Percentiles rank a stretch among this genome's conserved stretches.
phyloP scores from a whole-genome alignment of 2,797 vertebrate species.

The Masticophis lateralis region DNA sequence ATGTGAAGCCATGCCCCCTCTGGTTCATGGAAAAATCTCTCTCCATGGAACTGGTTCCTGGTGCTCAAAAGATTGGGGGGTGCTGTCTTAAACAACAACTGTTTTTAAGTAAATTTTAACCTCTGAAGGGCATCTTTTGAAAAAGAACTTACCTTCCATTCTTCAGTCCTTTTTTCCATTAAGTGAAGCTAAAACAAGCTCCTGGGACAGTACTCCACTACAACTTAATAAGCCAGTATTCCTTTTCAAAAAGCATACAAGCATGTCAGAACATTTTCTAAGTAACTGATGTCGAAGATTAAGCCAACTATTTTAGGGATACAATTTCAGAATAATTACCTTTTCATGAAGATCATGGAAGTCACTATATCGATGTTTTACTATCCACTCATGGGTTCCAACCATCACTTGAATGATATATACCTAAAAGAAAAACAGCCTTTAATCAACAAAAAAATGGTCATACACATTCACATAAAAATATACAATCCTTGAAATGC shows the following conservation, averaged over 20 bases:
- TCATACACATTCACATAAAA: background rate
- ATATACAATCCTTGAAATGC: background rate
- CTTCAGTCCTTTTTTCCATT: background rate
- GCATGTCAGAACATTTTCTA: background rate
- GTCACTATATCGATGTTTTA: conserved; percentile 96
- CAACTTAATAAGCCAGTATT: background rate
- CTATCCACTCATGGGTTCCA: conserved; percentile 86
- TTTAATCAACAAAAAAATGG: conserved; percentile 9
- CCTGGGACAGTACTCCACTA: background rate
- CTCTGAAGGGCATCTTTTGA: background rate
- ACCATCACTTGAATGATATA: conserved; percentile 91
- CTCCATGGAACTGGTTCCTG: background rate
- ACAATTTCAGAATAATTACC: conserved; percentile 66
- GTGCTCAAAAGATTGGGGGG: background rate
- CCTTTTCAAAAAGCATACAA: background rate
- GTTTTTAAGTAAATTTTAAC: background rate
- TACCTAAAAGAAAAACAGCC: conserved; percentile 76
- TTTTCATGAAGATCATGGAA: conserved; percentile 96
- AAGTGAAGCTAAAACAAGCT: background rate
- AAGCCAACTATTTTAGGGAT: background rate
- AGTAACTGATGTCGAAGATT: background rate
- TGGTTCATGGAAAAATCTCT: background rate
- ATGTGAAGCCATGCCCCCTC: background rate
- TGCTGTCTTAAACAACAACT: background rate
- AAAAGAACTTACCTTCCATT: background rate